Base-by-base conservation (phyloP, 2,113 vertebrate species). In the Redunca redunca region DNA sequence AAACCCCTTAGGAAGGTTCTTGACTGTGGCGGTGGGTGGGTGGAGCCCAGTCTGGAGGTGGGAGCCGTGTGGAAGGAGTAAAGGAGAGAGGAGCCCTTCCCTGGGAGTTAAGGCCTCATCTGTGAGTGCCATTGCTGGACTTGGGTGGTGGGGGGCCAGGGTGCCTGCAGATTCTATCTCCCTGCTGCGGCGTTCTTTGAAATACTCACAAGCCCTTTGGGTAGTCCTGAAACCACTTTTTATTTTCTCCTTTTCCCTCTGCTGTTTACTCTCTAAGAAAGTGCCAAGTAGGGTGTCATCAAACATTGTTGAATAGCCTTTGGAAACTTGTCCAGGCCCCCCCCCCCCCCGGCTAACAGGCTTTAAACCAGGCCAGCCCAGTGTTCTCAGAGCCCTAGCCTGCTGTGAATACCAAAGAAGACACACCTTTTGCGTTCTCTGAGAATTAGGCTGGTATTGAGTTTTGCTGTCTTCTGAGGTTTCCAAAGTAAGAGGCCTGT, bases 101-200 rank as follows among this genome's bases (percentile, higher is more conserved):
- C 28, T 25, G 57, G 74, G 28, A 52, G 28, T 30, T 33, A 46
- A 87, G 7, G n/a, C 28, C 33, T 91, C 30, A 12, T 28, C 2
- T 28, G 0, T 60, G 14, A 52, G 25, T 48, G 48, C 48, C 60
- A 0, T 67, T 2, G 16, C 40, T 21, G 60, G 40, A 2, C 25
- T 2, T 25, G 74, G 21, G 3, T 0, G 1, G 23, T 9, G n/a
- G n/a, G 16, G 16, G 60, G 26, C 40, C n/a, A n/a, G 52, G 4
- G 13, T 10, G 8, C 25, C 0, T 21, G n/a, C 8, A 21, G 5
- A 6, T 85, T n/a, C n/a, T 3, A 3, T 53, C 46, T 60, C 13
- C 17, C 17, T 5, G 21, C 33, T 71, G 19, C n/a, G 0, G n/a
- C 10, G 0, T 90, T 57, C 11, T 64, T 82, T 48, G 33, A 60